Base-by-base conservation (phyloP, 2,888 invertebrate species). In the Polydrusus cervinus region DNA sequence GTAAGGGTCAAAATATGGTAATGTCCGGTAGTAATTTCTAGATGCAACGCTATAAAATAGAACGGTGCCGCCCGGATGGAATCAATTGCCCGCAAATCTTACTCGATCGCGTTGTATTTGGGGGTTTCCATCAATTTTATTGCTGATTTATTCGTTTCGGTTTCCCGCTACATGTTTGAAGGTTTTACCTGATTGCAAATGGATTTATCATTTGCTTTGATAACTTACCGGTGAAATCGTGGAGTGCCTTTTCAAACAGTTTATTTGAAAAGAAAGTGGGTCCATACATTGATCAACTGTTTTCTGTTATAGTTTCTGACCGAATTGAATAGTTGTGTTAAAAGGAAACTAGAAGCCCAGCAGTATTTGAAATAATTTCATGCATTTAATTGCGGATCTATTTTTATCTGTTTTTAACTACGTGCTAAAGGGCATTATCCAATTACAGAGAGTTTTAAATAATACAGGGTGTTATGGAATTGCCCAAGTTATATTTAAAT, bases 41-140 rank as follows among this genome's bases (percentile, higher is more conserved):
- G 66, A 74, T 66, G 67, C 71, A 62, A 49, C 57, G 76, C 55
- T 51, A 70, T 78, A 78, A 79, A 79, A 78, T 77, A 49, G 77
- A 74, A 66, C 71, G 77, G 69, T 80, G 74, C 30, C 66, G 51
- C 55, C 61, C 80, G 80, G 79, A 81, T 82, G 81, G 81, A 82
- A 82, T 82, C 83, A 83, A 83, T 83, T 82, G 83, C 78, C 83
- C 79, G 82, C 83, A 84, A 84, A 83, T 84, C 82, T 82, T 80
- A 74, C 78, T 49, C 64, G 64, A 72, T 69, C 76, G 73, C 69
- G 68, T 65, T 70, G 73, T 76, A 73, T 76, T 65, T 51, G 81
- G 81, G 82, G 83, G 82, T 84, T 81, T 83, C 83, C 83, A 83
- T 82, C 82, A 82, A 60, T 71, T 71, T 75, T 75, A 75, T 66